These are phyloP conservation scores for Columba guinea DNA, from an alignment of 2,797 vertebrate species.

Conservation along the genomic window DNA sequence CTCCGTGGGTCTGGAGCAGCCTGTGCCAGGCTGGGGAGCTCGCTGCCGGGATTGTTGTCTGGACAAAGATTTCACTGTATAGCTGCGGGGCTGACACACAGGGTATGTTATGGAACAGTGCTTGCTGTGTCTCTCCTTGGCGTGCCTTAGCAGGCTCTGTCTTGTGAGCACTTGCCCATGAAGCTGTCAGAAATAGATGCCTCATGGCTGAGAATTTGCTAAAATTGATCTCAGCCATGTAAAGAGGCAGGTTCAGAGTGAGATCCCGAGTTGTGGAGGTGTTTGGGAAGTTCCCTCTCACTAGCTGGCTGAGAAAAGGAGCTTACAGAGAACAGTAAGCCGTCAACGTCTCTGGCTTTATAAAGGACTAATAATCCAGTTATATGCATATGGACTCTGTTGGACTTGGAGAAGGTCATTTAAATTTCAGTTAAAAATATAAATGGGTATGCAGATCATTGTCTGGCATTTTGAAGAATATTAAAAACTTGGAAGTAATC, in stretches of 20 bases:
- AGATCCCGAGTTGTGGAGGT: background rate
- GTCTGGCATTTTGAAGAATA: background rate
- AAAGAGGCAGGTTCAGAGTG: background rate
- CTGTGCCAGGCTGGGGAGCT: constrained; percentile 53
- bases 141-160: constrained; percentile 55
- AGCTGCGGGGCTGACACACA: constrained; percentile 27
- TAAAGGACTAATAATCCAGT: background rate
- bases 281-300: background rate
- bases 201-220: constrained; percentile 32
- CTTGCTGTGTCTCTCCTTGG: constrained; percentile 72
- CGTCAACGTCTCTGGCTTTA: background rate
- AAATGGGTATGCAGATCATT: background rate
- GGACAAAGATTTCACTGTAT: constrained; percentile 69
- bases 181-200: constrained; percentile 64
- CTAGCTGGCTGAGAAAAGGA: background rate
- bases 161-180: constrained; percentile 58
- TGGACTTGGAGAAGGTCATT: background rate
- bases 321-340: background rate
- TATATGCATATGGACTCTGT: background rate
- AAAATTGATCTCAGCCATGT: background rate
- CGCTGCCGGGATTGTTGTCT: constrained; percentile 50
- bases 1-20: constrained; percentile 46
- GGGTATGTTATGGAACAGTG: constrained; percentile 61
- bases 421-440: background rate
- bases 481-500: background rate